A percentile compares a stretch with the other conserved stretches of the same genome.
These are phyloP conservation scores for Myripristis murdjan DNA, from an alignment of 2,797 vertebrate species.

Conservation along the genomic window DNA sequence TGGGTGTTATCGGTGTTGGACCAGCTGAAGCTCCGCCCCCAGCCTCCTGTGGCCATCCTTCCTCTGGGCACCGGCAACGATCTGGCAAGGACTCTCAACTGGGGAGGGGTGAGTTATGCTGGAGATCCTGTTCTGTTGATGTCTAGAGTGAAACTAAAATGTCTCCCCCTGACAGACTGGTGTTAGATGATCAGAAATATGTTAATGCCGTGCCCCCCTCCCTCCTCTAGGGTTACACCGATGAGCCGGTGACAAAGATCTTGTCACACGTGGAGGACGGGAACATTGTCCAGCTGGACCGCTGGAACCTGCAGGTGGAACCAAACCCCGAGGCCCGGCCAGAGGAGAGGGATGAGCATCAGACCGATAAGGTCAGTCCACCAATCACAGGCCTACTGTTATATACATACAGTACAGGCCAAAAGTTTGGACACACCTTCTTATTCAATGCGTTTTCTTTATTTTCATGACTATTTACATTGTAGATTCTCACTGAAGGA, in stretches of 20 bases:
- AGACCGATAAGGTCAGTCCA: conserved; percentile 89
- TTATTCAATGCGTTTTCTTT: no score
- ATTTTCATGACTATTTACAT: no score
- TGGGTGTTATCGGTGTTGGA: conserved; percentile 97
- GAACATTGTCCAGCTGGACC: conserved; percentile 94
- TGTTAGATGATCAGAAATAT: no score
- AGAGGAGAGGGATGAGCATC: conserved; percentile 89
- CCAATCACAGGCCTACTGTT: not conserved
- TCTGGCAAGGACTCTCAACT: conserved; percentile 95
- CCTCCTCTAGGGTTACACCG: conserved; percentile 92
- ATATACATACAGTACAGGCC: no score
- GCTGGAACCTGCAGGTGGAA: conserved; percentile 93
- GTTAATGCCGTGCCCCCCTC: not conserved
- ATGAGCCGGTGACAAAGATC: conserved; percentile 97
- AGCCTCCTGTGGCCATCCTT: conserved; percentile 93
- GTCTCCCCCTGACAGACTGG: no score
- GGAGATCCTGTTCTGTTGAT: not conserved
- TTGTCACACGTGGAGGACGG: conserved; percentile 96
- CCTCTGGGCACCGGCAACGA: conserved; percentile 97
- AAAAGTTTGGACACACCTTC: no score
- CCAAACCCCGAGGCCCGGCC: conserved; percentile 85
- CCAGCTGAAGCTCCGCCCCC: conserved; percentile 90
- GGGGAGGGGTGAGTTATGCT: conserved; percentile 92
- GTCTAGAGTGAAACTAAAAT: not conserved
- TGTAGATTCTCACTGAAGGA: no score